Evolutionary conservation across 2,113 vertebrate species (phyloP).

Genomic region (Cyprinodon tularosa): DNA sequence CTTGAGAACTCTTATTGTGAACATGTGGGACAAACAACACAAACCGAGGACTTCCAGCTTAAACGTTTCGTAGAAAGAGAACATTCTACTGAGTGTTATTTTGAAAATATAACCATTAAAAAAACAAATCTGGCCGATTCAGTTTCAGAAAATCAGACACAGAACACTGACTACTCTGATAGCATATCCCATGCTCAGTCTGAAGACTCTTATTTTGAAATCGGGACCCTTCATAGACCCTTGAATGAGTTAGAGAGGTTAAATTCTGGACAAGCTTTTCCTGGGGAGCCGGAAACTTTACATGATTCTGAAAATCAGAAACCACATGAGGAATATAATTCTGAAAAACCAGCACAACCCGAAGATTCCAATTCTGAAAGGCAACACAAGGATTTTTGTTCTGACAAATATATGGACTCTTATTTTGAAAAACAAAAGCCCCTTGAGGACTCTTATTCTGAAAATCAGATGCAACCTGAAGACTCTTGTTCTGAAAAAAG

Average conservation of each 20-base stretch:
- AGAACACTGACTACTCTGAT: not conserved
- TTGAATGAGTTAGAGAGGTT: not conserved
- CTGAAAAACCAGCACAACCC: not conserved
- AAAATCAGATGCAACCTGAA: not conserved
- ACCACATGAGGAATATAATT: not conserved
- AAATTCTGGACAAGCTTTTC: not conserved
- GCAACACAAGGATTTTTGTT: not conserved
- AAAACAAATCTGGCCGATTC: rapidly evolving
- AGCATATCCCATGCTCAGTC: rapidly evolving
- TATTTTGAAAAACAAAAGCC: not conserved
- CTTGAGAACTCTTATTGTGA: not conserved
- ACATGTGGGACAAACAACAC: not conserved
- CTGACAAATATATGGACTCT: not conserved
- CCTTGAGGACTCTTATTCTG: not conserved
- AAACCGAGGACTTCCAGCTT: not conserved
- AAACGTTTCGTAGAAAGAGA: not conserved
- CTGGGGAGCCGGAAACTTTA: not conserved
- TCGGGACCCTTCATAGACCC: too few relatives aligned
- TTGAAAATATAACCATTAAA: not conserved
- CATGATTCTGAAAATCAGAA: not conserved
- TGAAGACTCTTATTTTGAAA: constrained; percentile 10
- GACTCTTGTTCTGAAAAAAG: not conserved
- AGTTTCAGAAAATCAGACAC: not conserved
- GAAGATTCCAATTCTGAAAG: constrained; percentile 1
- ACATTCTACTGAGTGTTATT: not conserved